Evolutionary conservation across 1,140 invertebrate genomes (phyloP).

Genomic region (Pantala flavescens): DNA sequence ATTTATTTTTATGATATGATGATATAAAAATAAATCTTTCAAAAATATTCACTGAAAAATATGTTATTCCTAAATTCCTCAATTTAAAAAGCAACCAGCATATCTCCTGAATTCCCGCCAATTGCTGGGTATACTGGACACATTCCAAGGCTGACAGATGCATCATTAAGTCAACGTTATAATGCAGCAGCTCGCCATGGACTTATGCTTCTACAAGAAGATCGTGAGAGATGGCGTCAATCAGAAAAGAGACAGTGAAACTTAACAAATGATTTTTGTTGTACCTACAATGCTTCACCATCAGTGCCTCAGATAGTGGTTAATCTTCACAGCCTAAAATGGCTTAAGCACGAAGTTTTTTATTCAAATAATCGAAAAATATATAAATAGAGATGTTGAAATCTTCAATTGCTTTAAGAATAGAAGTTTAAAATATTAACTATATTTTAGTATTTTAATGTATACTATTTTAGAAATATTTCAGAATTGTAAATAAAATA

Average conservation of each 20-base stretch:
- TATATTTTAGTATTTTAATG: too few relatives aligned
- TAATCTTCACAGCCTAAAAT: too few relatives aligned
- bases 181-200: conserved; percentile 53
- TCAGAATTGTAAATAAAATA: too few relatives aligned
- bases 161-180: conserved; percentile 53
- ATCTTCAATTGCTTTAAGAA: too few relatives aligned
- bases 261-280: background rate
- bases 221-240: conserved; percentile 36
- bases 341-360: too few relatives aligned
- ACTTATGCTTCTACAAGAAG: conserved; percentile 45
- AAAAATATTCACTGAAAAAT: too few relatives aligned
- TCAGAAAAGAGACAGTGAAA: background rate
- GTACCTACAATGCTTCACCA: background rate
- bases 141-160: conserved; percentile 53
- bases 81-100: conserved; percentile 43
- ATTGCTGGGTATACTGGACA: conserved; percentile 62
- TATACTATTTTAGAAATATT: too few relatives aligned
- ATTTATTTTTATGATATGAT: too few relatives aligned
- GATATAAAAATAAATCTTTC: too few relatives aligned
- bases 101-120: conserved; percentile 55
- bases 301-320: background rate
- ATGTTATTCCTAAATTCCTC: background rate
- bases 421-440: too few relatives aligned
- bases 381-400: too few relatives aligned
- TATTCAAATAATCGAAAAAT: too few relatives aligned